Evolutionary conservation across 1,140 invertebrate genomes (phyloP).

Genomic region (Drosophila tropicalis): DNA sequence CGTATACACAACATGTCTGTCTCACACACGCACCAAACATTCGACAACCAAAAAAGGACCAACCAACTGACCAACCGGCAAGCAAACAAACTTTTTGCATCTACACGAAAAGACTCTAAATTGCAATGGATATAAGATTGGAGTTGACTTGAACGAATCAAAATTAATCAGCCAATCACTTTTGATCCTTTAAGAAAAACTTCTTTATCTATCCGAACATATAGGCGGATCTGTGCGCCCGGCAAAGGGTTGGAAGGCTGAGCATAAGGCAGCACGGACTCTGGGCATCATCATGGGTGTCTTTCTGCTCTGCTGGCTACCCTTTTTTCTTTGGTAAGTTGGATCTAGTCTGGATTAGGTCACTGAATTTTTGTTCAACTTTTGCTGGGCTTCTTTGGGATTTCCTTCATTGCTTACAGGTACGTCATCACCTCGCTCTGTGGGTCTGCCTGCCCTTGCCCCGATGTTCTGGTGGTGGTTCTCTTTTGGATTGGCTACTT

Average conservation of each 20-base stretch:
- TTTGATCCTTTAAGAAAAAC: constrained; percentile 46
- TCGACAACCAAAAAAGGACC: neutral
- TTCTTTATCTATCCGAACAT: constrained; percentile 53
- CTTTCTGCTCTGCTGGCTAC: constrained; percentile 98
- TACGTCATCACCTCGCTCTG: constrained; percentile 95
- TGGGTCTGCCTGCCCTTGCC: constrained; percentile 91
- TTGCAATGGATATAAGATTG: constrained; percentile 43
- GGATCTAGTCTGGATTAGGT: constrained; percentile 82
- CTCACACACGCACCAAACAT: constrained; percentile 39
- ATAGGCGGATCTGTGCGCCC: constrained; percentile 89
- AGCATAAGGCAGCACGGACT: constrained; percentile 96
- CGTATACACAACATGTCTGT: constrained; percentile 55
- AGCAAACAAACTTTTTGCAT: constrained; percentile 21
- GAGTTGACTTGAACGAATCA: constrained; percentile 30
- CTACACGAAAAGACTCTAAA: constrained; percentile 37
- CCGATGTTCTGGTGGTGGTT: constrained; percentile 91
- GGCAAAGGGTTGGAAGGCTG: constrained; percentile 91
- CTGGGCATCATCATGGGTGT: constrained; percentile 97
- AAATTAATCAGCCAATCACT: constrained; percentile 60
- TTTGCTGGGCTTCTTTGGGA: constrained; percentile 18
- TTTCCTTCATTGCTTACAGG: constrained; percentile 83
- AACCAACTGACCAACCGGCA: constrained; percentile 13
- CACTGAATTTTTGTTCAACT: neutral
- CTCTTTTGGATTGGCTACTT: constrained; percentile 95
- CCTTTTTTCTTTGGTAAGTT: constrained; percentile 96